Base-by-base conservation (phyloP, 2,888 invertebrate species). In the Drosophila subquinaria region DNA sequence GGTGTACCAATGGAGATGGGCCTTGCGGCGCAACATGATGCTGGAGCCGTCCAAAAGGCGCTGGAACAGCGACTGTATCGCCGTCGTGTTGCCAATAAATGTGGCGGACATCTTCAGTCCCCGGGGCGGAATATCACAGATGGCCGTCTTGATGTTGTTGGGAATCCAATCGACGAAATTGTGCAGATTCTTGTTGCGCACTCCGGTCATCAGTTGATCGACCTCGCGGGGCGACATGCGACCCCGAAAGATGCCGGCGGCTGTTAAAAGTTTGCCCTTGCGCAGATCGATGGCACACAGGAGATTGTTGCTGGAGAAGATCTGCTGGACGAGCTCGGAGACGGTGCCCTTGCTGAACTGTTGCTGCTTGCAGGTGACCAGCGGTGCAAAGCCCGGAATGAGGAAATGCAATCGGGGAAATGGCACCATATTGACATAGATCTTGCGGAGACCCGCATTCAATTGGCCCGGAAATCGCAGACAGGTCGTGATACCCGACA, bases 391-490 rank as follows among this genome's bases (percentile, higher is more conserved):
- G 15, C 94, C 94, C 4, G 97, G 96, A 94, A 97, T 96, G 90
- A 97, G 97, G 94, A 97, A 97, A 90, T 97, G 97, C 0, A 97
- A 94, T 17, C 96, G 94, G 0, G 97, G 97, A 94, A 97, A 97
- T 0, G 97, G 97, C 0, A 97, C 97, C 97, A 98, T 97, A 92
- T 97, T 98, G 30, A 97, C 96, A 0, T 96, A 96, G n/a, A 97
- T 93, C 92, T 98, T 96, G 20, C 97, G 94, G 0, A 98, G 93
- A 84, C 97, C 97, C 0, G 97, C 97, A 92, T 97, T 98, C 85
- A 98, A 93, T 88, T 98, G 97, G n/a, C 97, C 98, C 0, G 97
- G 97, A 94, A 97, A 98, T 9, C 97, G 94, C 1, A 97, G 94
- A 64, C 95, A 95, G 0, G 96, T 95, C 0, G 96, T 96, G 8